These are phyloP conservation scores for Micronycteris hirsuta DNA, from an alignment of 2,113 vertebrate species.

Conservation along the genomic window DNA sequence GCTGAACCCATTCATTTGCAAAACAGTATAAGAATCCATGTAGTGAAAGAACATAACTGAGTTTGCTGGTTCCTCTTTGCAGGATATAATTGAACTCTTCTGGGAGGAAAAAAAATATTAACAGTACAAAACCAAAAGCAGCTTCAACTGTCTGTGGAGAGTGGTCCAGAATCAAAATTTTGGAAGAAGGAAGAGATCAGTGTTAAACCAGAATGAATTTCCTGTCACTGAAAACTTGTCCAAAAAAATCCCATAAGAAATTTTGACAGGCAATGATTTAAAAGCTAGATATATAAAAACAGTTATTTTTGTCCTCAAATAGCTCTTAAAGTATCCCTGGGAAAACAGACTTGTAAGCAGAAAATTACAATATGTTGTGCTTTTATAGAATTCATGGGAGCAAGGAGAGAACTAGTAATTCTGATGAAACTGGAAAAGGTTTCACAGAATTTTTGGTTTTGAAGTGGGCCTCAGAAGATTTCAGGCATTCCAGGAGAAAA, in stretches of 20 bases:
- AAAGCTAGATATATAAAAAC: slow-evolving; percentile 25
- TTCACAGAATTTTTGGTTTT: background rate
- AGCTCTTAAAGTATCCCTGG: background rate
- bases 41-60: slow-evolving; percentile 29
- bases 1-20: slow-evolving; percentile 50
- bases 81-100: slow-evolving; percentile 39
- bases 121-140: slow-evolving; percentile 53
- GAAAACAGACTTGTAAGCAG: background rate
- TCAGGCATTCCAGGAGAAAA: background rate
- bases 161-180: slow-evolving; percentile 43
- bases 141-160: slow-evolving; percentile 38
- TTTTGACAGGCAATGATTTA: slow-evolving; percentile 44
- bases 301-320: slow-evolving; percentile 23
- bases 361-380: background rate
- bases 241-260: slow-evolving; percentile 28
- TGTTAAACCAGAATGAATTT: slow-evolving; percentile 48
- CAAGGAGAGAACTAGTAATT: background rate
- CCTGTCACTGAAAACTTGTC: slow-evolving; percentile 43
- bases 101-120: background rate
- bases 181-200: background rate
- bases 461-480: background rate
- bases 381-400: background rate
- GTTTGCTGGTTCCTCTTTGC: slow-evolving; percentile 38
- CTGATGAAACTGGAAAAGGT: background rate
- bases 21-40: slow-evolving; percentile 37